Conservation (phyloP, 2,113 vertebrate species). For the Tympanuchus pallidicinctus region DNA sequence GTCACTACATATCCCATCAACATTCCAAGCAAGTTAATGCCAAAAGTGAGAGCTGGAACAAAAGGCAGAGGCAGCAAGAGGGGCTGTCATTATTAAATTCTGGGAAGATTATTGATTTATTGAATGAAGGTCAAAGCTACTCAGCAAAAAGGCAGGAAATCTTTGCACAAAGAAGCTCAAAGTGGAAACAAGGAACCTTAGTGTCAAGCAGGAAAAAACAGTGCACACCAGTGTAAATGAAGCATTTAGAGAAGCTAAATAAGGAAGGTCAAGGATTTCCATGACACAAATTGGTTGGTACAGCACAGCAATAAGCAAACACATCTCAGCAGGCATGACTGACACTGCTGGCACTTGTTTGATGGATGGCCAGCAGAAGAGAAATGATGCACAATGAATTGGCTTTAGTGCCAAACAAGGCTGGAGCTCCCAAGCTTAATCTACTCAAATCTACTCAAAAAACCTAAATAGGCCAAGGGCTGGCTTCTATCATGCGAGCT, state of each 20-base stretch:
- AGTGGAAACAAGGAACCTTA: slow-evolving; percentile 21
- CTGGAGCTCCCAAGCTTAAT: not conserved
- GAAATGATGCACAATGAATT: not conserved
- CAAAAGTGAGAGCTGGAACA: not conserved
- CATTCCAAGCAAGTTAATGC: not conserved
- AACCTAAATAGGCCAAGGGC: not conserved
- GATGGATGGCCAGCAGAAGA: not conserved
- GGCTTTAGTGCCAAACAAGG: not conserved
- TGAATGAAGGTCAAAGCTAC: slow-evolving; percentile 35
- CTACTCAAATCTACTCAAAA: not conserved
- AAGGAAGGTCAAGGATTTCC: slow-evolving; percentile 64
- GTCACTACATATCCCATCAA: not conserved
- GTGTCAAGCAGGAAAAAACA: slow-evolving; percentile 33
- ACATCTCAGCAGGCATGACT: not conserved
- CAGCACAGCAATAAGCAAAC: slow-evolving; percentile 4
- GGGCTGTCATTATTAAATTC: not conserved
- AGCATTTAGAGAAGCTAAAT: slow-evolving; percentile 36
- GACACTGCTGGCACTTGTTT: not conserved
- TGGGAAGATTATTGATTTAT: slow-evolving; percentile 63
- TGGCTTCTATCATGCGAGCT: not conserved
- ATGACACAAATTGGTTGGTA: not conserved
- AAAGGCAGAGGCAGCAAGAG: not conserved
- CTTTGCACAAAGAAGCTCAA: slow-evolving; percentile 27
- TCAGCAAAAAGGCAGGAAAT: slow-evolving; percentile 67
- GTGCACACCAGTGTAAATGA: slow-evolving; percentile 14